A percentile compares a stretch with the other conserved stretches of the same genome.
Evolutionary conservation across 1,140 invertebrate genomes (phyloP).

Genomic region (Solen grandis): DNA sequence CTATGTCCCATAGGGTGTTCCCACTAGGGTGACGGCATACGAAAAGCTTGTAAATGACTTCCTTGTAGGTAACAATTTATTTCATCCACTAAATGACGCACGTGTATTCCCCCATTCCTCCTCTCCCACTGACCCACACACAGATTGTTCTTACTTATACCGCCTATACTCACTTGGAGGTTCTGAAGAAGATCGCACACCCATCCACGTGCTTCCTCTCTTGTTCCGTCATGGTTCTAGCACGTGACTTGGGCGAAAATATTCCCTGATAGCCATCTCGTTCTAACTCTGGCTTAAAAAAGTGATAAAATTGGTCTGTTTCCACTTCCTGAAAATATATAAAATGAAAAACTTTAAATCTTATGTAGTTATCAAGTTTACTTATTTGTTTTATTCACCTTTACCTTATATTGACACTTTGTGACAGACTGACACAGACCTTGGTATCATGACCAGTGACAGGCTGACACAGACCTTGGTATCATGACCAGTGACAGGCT

Average conservation of each 20-base stretch:
- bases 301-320: constrained; percentile 99
- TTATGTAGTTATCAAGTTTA: no score
- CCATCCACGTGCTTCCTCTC: constrained; percentile 99
- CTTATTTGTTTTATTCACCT: no score
- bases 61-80: no score
- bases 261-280: constrained; percentile 98
- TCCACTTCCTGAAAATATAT: constrained; percentile 92
- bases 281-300: constrained; percentile 97
- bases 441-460: no score
- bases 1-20: no score
- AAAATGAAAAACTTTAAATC: background rate
- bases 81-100: background rate
- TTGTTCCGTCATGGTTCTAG: constrained; percentile 98
- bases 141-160: no score
- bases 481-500: no score
- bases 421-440: no score
- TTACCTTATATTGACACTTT: no score
- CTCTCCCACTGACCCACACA: background rate
- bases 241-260: constrained; percentile 98
- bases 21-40: no score
- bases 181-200: constrained; percentile 97
- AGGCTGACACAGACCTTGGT: no score
- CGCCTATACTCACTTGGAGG: constrained; percentile 93
- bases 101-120: background rate
- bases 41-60: no score